Evolutionary conservation across 1,140 invertebrate genomes (phyloP).

Genomic region (Marisa cornuarietis): DNA sequence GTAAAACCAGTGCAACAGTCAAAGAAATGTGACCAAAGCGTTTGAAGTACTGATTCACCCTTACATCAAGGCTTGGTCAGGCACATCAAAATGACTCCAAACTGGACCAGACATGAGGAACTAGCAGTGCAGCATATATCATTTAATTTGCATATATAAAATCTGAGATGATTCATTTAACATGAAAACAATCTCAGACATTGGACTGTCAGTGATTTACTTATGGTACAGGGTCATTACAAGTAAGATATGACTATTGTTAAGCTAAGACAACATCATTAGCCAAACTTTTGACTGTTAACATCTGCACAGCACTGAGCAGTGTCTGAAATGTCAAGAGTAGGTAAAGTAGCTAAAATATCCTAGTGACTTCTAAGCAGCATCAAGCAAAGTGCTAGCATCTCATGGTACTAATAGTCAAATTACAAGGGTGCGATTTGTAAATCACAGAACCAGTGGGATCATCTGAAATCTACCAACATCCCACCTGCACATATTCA

Average conservation of each 20-base stretch:
- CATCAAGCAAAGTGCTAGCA: too few relatives aligned
- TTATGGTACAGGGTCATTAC: not conserved
- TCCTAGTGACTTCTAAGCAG: too few relatives aligned
- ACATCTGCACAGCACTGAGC: too few relatives aligned
- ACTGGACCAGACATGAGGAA: not conserved
- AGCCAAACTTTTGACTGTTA: too few relatives aligned
- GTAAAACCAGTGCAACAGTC: not conserved
- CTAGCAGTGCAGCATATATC: not conserved
- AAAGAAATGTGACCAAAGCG: not conserved
- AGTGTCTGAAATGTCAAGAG: too few relatives aligned
- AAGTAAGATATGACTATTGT: not conserved
- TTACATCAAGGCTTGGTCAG: not conserved
- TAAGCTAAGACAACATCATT: not conserved
- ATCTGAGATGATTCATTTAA: not conserved
- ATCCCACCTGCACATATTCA: not conserved
- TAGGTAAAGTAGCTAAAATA: too few relatives aligned
- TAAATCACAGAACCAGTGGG: not conserved
- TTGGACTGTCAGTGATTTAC: not conserved
- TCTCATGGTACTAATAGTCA: too few relatives aligned
- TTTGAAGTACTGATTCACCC: not conserved
- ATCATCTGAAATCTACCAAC: not conserved
- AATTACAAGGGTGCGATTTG: too few relatives aligned
- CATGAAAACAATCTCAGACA: not conserved
- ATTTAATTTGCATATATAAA: not conserved
- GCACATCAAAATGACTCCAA: not conserved